Percentiles rank a stretch among this genome's conserved stretches.
phyloP scores from a whole-genome alignment of 2,888 invertebrate species.

The Panopea generosa region DNA sequence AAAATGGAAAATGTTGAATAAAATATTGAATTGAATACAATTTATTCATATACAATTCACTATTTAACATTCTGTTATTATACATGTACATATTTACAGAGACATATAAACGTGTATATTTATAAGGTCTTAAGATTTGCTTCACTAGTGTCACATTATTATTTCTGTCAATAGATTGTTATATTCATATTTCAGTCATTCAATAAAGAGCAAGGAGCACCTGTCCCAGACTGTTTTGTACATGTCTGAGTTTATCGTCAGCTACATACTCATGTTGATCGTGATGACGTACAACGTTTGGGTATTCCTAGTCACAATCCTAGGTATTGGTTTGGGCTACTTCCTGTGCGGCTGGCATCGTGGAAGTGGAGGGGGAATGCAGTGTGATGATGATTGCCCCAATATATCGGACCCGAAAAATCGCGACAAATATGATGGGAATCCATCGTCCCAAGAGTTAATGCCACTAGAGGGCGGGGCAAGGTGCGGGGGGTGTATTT shows the following conservation, averaged over 20 bases:
- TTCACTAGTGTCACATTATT: no score
- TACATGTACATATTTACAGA: no score
- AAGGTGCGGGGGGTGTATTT: slow-evolving; percentile 25
- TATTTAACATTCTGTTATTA: no score
- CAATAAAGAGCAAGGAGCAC: slow-evolving; percentile 68
- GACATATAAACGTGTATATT: no score
- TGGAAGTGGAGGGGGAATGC: slow-evolving; percentile 8
- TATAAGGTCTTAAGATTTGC: no score
- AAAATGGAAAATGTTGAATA: no score
- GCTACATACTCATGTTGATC: slow-evolving; percentile 68
- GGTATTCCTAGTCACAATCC: slow-evolving; percentile 62
- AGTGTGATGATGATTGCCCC: slow-evolving; percentile 41
- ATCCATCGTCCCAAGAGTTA: slow-evolving; percentile 53
- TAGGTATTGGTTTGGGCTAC: slow-evolving; percentile 56
- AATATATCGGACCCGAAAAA: slow-evolving; percentile 18
- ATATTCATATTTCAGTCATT: slow-evolving; percentile 61
- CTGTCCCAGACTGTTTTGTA: slow-evolving; percentile 66
- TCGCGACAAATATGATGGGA: slow-evolving; percentile 23
- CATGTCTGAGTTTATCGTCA: slow-evolving; percentile 61
- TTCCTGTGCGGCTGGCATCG: slow-evolving; percentile 59
- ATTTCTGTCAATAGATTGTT: no score
- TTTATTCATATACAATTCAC: no score
- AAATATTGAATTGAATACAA: no score
- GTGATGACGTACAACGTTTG: slow-evolving; percentile 72
- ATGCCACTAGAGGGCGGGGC: slow-evolving; percentile 35